These are phyloP conservation scores for Lasiommata megera DNA, from an alignment of 2,888 invertebrate species.

Conservation along the genomic window DNA sequence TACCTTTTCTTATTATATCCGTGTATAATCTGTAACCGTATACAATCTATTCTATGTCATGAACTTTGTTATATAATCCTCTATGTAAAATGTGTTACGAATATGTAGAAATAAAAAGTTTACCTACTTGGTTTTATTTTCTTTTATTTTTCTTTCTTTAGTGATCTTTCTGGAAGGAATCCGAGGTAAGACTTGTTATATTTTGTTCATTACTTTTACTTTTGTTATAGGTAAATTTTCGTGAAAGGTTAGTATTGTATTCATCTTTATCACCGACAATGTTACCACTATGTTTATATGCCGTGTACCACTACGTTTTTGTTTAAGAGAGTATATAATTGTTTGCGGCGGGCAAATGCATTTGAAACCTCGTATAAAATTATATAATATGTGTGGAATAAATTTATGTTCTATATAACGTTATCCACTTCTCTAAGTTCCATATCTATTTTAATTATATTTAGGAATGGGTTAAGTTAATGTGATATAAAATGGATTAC, in stretches of 20 bases:
- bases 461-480: not conserved
- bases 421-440: not conserved
- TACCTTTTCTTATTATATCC: not conserved
- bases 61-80: not conserved
- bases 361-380: no score
- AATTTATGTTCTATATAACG: not conserved
- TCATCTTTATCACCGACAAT: no score
- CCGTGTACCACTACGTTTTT: constrained; percentile 17
- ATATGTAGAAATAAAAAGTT: constrained; percentile 2
- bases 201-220: not conserved
- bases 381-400: no score
- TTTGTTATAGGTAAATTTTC: not conserved
- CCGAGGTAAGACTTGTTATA: constrained; percentile 3
- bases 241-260: not conserved
- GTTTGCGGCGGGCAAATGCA: no score
- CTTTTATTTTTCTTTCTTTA: not conserved
- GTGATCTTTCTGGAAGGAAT: not conserved
- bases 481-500: not conserved
- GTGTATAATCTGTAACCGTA: not conserved
- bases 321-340: not conserved
- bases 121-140: not conserved
- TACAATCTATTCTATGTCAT: constrained; percentile 3
- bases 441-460: not conserved
- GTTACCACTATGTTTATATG: not conserved
- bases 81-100: constrained; percentile 6